These are phyloP conservation scores for Saccostrea echinata DNA, from an alignment of 1,140 invertebrate genomes.

Conservation along the genomic window DNA sequence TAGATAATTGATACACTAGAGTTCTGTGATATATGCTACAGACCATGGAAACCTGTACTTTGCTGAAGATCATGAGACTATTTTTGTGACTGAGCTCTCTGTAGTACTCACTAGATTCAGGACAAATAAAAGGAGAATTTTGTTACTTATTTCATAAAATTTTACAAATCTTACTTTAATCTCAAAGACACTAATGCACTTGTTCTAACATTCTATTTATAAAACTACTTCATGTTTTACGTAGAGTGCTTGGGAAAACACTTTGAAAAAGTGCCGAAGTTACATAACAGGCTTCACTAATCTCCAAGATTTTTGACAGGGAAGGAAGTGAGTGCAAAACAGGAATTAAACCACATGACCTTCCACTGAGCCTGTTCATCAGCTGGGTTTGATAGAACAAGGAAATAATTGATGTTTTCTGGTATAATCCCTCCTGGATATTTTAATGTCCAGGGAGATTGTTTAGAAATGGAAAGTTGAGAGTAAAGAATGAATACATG, in stretches of 20 bases:
- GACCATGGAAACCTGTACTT: too few species aligned
- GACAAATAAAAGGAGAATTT: too few species aligned
- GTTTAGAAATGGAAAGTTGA: too few species aligned
- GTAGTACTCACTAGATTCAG: too few species aligned
- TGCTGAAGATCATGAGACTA: too few species aligned
- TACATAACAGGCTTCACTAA: constrained; percentile 1
- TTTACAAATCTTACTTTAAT: too few species aligned
- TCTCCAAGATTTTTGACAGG: background rate
- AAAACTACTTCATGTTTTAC: background rate
- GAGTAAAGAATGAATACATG: too few species aligned
- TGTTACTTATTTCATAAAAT: too few species aligned
- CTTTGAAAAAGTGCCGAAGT: background rate
- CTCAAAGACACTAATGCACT: too few species aligned
- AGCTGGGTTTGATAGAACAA: background rate
- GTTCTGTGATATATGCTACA: too few species aligned
- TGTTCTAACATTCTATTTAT: background rate
- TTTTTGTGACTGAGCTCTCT: too few species aligned
- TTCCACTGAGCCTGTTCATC: background rate
- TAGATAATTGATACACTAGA: too few species aligned
- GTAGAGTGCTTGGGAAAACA: background rate
- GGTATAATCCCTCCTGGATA: background rate
- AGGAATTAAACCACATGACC: constrained; percentile 14
- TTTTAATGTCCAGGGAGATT: background rate
- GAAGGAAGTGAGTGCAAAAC: constrained; percentile 8
- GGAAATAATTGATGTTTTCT: background rate